Percentiles rank a stretch among this genome's conserved stretches.
Evolutionary conservation across 2,113 vertebrate species (phyloP).

Genomic region (Crotalus helleri): DNA sequence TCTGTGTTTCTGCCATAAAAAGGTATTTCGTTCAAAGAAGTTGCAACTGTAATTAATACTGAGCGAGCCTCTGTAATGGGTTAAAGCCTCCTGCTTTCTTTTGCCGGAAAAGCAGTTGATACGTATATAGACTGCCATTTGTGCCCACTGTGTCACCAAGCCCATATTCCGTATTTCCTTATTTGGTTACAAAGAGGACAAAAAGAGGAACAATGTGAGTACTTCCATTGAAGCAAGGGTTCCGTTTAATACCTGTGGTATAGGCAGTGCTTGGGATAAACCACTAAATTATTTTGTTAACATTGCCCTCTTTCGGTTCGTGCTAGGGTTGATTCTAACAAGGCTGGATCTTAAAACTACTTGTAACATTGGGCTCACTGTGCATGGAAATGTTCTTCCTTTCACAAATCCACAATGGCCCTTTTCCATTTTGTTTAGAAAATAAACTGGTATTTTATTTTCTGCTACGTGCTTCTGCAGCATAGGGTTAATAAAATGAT

Average conservation of each 20-base stretch:
- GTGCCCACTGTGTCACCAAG: neutral
- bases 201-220: neutral
- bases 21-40: neutral
- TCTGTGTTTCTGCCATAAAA: neutral
- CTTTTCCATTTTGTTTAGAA: slow-evolving; percentile 14
- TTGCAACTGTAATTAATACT: neutral
- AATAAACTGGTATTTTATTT: slow-evolving; percentile 27
- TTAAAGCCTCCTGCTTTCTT: neutral
- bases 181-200: neutral
- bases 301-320: too few relatives aligned
- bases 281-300: neutral
- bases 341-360: neutral
- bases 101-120: neutral
- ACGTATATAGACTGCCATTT: neutral
- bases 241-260: neutral
- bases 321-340: neutral
- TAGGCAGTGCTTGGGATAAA: neutral
- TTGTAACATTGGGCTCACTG: too few relatives aligned
- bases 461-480: slow-evolving; percentile 14
- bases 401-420: neutral
- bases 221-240: neutral
- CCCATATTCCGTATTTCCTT: neutral
- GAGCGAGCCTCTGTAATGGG: neutral
- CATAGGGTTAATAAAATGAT: slow-evolving; percentile 20
- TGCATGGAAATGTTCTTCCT: neutral